Base-by-base conservation (phyloP, 2,888 invertebrate species). In the Nineta flava region DNA sequence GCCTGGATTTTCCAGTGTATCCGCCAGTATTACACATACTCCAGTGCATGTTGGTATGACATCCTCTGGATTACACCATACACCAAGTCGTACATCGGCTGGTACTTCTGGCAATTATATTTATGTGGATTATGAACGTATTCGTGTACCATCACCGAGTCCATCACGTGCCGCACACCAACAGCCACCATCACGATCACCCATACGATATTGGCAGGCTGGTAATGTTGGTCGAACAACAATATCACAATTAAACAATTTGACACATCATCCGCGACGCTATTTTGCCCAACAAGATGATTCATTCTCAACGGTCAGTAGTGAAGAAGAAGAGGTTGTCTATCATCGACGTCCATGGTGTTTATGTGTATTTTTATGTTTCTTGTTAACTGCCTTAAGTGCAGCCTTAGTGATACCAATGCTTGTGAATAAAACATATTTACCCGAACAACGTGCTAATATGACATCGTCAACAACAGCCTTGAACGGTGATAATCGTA, bases 401-500 rank as follows among this genome's bases (percentile, higher is more conserved):
- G 73, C 75, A 52, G 76, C 76, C 41, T 68, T 75, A 42, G 75
- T 75, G 48, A 65, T 77, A 55, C 77, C 76, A n/a, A 70, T 77
- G 49, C 34, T 49, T 12, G 12, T 49, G 2, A 49, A 49, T 21
- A 49, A 49, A 41, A 26, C 67, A 71, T 47, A 47, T 17, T 47
- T 38, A 34, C 34, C 35, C 2, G 34, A 38, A 7, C 31, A 13
- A n/a, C 44, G 34, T 48, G 51, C 13, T 70, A 70, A 41, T 69
- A 69, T 41, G 70, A 69, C 52, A 70, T 71, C 48, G 6, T 15
- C 45, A 1, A 15, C 45, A 50, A 49, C 51, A 9, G 34, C 48
- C 9, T 15, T 48, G 6, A 48, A 48, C 16, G 48, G 41, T 12
- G 26, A 16, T 10, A 13, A 10, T 9, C 35, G 10, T 6, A 26